A percentile compares a stretch with the other conserved stretches of the same genome.
Evolutionary conservation across 2,888 invertebrate genomes (phyloP).

Genomic region (Ennomos erosarius): DNA sequence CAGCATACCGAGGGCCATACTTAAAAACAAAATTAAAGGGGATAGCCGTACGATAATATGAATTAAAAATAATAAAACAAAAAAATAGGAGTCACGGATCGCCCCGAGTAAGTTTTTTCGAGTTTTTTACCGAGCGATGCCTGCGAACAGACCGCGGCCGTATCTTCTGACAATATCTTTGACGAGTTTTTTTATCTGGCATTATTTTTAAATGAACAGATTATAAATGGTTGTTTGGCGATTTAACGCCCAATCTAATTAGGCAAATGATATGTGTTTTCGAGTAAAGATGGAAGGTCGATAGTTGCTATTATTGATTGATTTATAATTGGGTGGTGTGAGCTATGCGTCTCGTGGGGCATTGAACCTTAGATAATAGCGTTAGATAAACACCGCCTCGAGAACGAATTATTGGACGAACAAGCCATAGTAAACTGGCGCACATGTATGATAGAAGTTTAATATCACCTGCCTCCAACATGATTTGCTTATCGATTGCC

Average conservation of each 20-base stretch:
- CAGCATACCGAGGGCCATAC: conserved; percentile 83
- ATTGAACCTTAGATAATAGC: conserved; percentile 27
- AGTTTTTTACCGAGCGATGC: conserved; percentile 73
- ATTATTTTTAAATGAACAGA: conserved; percentile 85
- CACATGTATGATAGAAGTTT: conserved; percentile 16
- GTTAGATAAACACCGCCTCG: conserved; percentile 26
- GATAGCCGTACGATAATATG: conserved; percentile 85
- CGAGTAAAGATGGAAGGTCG: conserved; percentile 60
- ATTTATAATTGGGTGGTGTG: conserved; percentile 57
- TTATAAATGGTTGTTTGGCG: conserved; percentile 84
- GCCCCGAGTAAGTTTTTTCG: conserved; percentile 79
- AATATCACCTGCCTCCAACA: conserved; percentile 40
- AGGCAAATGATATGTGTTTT: conserved; percentile 85
- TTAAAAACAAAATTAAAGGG: conserved; percentile 86
- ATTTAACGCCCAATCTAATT: conserved; percentile 86
- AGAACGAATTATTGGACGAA: conserved; percentile 23
- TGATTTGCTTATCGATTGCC: conserved; percentile 25
- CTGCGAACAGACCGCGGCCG: conserved; percentile 75
- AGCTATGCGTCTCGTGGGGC: conserved; percentile 26
- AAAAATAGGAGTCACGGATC: conserved; percentile 85
- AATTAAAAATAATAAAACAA: conserved; percentile 85
- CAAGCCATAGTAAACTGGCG: conserved; percentile 12
- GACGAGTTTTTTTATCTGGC: conserved; percentile 82
- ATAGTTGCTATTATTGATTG: conserved; percentile 71
- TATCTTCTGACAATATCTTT: conserved; percentile 85